A percentile compares a stretch with the other conserved stretches of the same genome.
phyloP scores from a whole-genome alignment of 2,888 invertebrate genomes.

The Ephialtes manifestator region DNA sequence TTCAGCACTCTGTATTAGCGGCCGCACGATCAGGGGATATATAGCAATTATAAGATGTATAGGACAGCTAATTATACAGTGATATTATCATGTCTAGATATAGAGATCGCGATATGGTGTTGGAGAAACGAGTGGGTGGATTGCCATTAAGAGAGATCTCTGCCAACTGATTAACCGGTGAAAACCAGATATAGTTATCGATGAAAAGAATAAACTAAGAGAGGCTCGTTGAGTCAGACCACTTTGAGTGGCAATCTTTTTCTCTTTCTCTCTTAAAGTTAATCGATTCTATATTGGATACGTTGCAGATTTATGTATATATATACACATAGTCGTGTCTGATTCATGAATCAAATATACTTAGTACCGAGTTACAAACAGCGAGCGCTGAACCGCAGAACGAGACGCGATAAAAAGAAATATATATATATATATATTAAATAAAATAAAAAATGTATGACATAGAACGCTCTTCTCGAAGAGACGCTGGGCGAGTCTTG shows the following conservation, averaged over 20 bases:
- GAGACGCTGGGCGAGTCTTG: neutral
- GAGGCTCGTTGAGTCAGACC: conserved; percentile 20
- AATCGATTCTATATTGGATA: conserved; percentile 23
- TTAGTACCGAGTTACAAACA: conserved; percentile 1
- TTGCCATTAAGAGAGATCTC: conserved; percentile 32
- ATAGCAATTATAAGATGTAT: conserved; percentile 12
- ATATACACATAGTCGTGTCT: conserved; percentile 5
- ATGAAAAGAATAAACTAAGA: conserved; percentile 17
- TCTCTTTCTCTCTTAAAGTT: conserved; percentile 19
- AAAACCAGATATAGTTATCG: conserved; percentile 21
- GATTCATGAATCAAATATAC: conserved; percentile 41
- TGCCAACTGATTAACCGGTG: conserved; percentile 30
- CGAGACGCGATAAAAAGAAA: conserved; percentile 31
- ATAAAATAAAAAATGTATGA: neutral
- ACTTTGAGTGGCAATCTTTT: conserved; percentile 14
- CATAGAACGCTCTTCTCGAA: conserved; percentile 11
- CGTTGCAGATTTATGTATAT: conserved; percentile 1
- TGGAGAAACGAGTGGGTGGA: conserved; percentile 22
- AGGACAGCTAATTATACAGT: conserved; percentile 6
- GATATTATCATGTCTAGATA: conserved; percentile 15
- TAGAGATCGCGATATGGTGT: neutral
- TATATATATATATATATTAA: no score
- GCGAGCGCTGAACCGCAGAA: conserved; percentile 20
- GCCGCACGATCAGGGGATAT: neutral
- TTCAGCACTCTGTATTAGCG: conserved; percentile 14